These are phyloP conservation scores for Tympanoctomys barrerae DNA, from an alignment of 2,797 vertebrate genomes.

Conservation along the genomic window DNA sequence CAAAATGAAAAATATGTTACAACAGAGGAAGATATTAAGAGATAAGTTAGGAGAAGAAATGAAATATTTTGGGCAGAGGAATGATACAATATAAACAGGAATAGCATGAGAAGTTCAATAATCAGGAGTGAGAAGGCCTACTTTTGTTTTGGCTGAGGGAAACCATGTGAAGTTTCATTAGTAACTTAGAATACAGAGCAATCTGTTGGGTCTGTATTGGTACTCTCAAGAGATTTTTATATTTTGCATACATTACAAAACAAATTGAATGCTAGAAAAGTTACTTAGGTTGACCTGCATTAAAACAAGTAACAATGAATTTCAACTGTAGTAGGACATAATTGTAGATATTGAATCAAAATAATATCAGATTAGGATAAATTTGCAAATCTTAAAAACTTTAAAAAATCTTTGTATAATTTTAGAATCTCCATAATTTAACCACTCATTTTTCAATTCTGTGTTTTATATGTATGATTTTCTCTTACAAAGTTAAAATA, in stretches of 20 bases:
- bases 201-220: background rate
- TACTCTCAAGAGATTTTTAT: background rate
- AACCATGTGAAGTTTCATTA: background rate
- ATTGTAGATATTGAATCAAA: constrained; percentile 15
- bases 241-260: background rate
- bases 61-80: background rate
- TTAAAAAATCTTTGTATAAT: background rate
- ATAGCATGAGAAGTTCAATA: background rate
- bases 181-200: background rate
- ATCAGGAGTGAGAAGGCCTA: background rate
- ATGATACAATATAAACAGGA: background rate
- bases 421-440: background rate
- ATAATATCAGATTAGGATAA: background rate
- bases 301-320: constrained; percentile 8
- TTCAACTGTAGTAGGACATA: background rate
- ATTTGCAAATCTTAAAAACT: constrained; percentile 4
- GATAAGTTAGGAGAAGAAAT: background rate
- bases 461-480: background rate
- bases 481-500: constrained; percentile 18
- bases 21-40: constrained; percentile 9
- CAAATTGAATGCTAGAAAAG: background rate
- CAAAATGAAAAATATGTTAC: background rate
- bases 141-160: background rate
- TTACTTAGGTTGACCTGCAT: background rate
- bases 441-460: constrained; percentile 19